Conservation (phyloP, 2,888 invertebrate species). For the Drosophila recens region DNA sequence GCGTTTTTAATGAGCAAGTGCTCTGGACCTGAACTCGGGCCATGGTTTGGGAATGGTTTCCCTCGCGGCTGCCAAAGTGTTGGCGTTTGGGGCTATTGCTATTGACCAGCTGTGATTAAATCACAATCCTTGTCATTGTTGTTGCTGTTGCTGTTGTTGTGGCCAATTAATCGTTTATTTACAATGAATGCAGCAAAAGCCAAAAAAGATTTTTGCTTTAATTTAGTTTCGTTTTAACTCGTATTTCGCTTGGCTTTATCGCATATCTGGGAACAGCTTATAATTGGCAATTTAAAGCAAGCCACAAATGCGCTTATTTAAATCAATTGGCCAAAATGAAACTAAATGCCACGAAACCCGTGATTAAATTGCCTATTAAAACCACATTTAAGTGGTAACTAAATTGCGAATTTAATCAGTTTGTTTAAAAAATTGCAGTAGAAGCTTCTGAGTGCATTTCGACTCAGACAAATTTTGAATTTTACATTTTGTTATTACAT, state of each 20-base stretch:
- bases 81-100: constrained; percentile 69
- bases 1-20: constrained; percentile 75
- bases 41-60: constrained; percentile 18
- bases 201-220: constrained; percentile 54
- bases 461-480: neutral
- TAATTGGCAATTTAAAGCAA: constrained; percentile 75
- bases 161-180: constrained; percentile 77
- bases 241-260: constrained; percentile 58
- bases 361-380: constrained; percentile 40
- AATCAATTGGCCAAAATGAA: constrained; percentile 63
- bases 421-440: neutral
- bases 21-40: constrained; percentile 20
- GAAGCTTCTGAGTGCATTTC: neutral
- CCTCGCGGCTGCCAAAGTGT: constrained; percentile 59
- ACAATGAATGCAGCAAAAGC: constrained; percentile 59
- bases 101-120: constrained; percentile 69
- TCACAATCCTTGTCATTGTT: constrained; percentile 52
- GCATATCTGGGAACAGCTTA: constrained; percentile 63
- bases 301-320: constrained; percentile 63
- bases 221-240: constrained; percentile 57
- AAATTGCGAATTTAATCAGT: neutral
- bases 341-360: constrained; percentile 29
- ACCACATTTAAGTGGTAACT: constrained; percentile 17
- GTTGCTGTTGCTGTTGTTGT: constrained; percentile 37
- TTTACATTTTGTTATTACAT: no score